These are phyloP conservation scores for Vanacampus margaritifer DNA, from an alignment of 2,113 vertebrate species.

Conservation along the genomic window DNA sequence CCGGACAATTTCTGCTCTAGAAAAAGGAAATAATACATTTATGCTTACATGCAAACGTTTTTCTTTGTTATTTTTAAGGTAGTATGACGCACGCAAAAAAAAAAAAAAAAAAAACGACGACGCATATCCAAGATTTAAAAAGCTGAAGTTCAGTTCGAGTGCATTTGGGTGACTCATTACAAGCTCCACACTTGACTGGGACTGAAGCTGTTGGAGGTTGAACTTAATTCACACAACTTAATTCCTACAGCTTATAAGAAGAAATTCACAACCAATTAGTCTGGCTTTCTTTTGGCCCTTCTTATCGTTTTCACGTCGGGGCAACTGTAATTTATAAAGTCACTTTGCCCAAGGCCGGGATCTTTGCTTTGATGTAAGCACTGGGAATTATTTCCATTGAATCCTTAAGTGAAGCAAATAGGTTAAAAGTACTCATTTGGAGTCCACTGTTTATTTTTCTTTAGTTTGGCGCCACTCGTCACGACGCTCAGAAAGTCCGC, in stretches of 20 bases:
- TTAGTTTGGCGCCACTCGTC: neutral
- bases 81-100: neutral
- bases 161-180: slow-evolving; percentile 36
- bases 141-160: neutral
- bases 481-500: neutral
- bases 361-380: slow-evolving; percentile 32
- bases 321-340: slow-evolving; percentile 41
- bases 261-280: slow-evolving; percentile 54
- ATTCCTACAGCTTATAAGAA: slow-evolving; percentile 39
- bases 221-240: slow-evolving; percentile 44
- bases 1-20: neutral
- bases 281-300: slow-evolving; percentile 28
- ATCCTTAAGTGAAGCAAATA: slow-evolving; percentile 16
- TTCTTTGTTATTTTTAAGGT: slow-evolving; percentile 7
- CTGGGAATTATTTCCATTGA: slow-evolving; percentile 20
- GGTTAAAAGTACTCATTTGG: slow-evolving; percentile 9
- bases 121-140: neutral
- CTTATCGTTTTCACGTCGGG: slow-evolving; percentile 24
- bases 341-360: slow-evolving; percentile 48
- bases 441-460: neutral
- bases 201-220: slow-evolving; percentile 33
- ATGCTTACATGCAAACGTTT: neutral
- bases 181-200: slow-evolving; percentile 10
- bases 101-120: neutral
- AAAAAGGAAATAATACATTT: neutral